phyloP scores from a whole-genome alignment of 2,888 invertebrate species.

The Drosophila siamana region DNA sequence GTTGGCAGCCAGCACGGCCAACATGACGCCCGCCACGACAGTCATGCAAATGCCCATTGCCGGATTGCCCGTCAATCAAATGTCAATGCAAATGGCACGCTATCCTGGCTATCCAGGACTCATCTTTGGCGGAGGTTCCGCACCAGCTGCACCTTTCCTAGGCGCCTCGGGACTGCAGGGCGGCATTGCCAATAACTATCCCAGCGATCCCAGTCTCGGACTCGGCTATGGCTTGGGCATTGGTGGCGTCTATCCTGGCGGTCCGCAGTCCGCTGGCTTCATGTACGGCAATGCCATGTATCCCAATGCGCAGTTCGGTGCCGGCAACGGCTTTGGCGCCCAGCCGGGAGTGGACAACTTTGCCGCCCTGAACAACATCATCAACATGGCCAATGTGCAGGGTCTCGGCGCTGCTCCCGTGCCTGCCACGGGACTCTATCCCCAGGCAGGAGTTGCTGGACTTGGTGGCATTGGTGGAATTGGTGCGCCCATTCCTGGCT shows the following conservation, averaged over 20 bases:
- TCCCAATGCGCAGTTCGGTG: constrained; percentile 45
- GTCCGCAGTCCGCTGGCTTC: constrained; percentile 28
- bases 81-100: constrained; percentile 60
- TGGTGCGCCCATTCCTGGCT: constrained; percentile 31
- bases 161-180: constrained; percentile 51
- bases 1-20: constrained; percentile 43
- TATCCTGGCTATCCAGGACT: constrained; percentile 60
- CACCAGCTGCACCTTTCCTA: constrained; percentile 23
- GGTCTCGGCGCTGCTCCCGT: constrained; percentile 41
- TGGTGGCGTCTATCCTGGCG: constrained; percentile 26
- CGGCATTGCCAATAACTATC: constrained; percentile 52
- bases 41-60: constrained; percentile 35
- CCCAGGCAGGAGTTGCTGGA: constrained; percentile 14
- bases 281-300: constrained; percentile 55
- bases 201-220: constrained; percentile 51
- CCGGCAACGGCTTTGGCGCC: constrained; percentile 50
- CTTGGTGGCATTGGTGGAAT: not conserved
- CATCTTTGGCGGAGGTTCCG: constrained; percentile 32
- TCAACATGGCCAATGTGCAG: constrained; percentile 62
- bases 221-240: constrained; percentile 27
- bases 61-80: constrained; percentile 45
- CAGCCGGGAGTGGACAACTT: constrained; percentile 59
- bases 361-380: constrained; percentile 51
- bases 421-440: constrained; percentile 41
- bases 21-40: constrained; percentile 49